Conservation (phyloP, 2,888 invertebrate species). For the Dolichopus griseipennis region DNA sequence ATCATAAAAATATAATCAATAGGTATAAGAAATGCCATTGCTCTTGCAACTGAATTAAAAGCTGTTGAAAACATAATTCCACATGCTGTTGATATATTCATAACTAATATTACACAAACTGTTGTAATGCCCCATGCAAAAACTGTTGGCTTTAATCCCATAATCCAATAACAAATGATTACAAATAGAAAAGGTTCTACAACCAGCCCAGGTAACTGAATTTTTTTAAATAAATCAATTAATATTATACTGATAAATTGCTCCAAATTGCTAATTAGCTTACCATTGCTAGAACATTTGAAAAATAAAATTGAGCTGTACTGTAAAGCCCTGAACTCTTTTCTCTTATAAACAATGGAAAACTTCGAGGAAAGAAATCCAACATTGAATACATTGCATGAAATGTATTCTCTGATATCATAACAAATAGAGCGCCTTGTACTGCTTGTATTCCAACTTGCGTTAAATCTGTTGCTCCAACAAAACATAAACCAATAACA, state of each 20-base stretch:
- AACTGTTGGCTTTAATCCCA: constrained; percentile 60
- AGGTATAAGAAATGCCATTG: constrained; percentile 76
- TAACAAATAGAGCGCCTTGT: constrained; percentile 78
- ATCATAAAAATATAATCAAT: constrained; percentile 81
- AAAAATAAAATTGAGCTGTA: constrained; percentile 68
- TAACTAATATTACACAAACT: constrained; percentile 62
- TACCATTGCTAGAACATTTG: constrained; percentile 74
- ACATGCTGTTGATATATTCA: constrained; percentile 80
- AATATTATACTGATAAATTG: constrained; percentile 8
- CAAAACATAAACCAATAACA: constrained; percentile 76
- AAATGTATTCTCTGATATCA: constrained; percentile 85
- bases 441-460: constrained; percentile 80
- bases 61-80: constrained; percentile 82
- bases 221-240: constrained; percentile 12
- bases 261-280: constrained; percentile 27
- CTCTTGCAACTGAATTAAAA: constrained; percentile 68
- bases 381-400: constrained; percentile 85
- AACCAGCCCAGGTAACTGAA: constrained; percentile 73
- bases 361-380: constrained; percentile 68
- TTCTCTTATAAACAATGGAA: constrained; percentile 74
- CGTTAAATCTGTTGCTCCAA: constrained; percentile 60
- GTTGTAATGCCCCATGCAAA: constrained; percentile 64
- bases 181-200: constrained; percentile 76
- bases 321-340: constrained; percentile 74
- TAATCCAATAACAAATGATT: constrained; percentile 75